A percentile compares a stretch with the other conserved stretches of the same genome.
phyloP scores from a whole-genome alignment of 2,113 vertebrate species.

The Paraplagusia blochii region DNA sequence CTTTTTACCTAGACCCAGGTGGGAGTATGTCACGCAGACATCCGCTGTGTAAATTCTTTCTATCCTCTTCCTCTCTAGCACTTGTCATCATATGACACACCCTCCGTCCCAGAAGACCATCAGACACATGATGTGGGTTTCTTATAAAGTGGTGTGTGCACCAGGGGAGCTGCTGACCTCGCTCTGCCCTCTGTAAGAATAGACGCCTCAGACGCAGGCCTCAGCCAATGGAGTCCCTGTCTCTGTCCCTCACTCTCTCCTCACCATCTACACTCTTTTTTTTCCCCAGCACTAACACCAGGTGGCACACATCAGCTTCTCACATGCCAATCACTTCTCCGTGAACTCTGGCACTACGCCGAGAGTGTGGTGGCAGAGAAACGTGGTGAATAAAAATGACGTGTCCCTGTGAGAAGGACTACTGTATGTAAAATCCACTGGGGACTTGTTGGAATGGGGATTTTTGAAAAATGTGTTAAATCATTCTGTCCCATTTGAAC shows the following conservation, averaged over 20 bases:
- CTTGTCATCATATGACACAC: conserved; percentile 48
- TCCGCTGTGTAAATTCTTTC: conserved; percentile 7
- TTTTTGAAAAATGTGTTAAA: too few relatives aligned
- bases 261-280: conserved; percentile 17
- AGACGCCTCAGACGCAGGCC: conserved; percentile 62
- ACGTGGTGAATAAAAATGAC: conserved; percentile 22
- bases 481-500: conserved; percentile 25
- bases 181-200: conserved; percentile 64
- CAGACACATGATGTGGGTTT: conserved; percentile 50
- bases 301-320: conserved; percentile 38
- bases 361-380: conserved; percentile 18
- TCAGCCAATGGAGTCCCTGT: conserved; percentile 57
- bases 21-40: conserved; percentile 8
- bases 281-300: conserved; percentile 43
- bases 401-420: background rate
- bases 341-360: conserved; percentile 13
- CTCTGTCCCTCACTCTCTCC: background rate
- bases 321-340: conserved; percentile 28
- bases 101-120: conserved; percentile 26
- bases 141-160: conserved; percentile 55
- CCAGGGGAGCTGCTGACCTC: conserved; percentile 60
- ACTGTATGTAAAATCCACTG: conserved; percentile 9
- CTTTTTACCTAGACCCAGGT: too few relatives aligned
- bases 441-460: conserved; percentile 7
- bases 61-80: conserved; percentile 42